Evolutionary conservation across 2,888 invertebrate species (phyloP).

Genomic region (Phytoseiulus persimilis): DNA sequence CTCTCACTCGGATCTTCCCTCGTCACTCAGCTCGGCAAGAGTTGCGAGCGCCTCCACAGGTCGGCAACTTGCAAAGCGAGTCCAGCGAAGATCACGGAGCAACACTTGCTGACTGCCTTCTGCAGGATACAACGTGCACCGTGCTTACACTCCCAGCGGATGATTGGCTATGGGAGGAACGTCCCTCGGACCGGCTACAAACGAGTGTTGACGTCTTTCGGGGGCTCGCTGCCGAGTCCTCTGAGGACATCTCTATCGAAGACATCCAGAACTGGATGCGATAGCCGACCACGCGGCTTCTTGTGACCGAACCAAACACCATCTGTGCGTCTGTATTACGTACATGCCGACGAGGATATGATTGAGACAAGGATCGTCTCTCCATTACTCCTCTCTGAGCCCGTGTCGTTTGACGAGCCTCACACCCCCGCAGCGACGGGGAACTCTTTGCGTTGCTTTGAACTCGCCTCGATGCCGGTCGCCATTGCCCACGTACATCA

Average conservation of each 20-base stretch:
- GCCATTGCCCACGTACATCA: background rate
- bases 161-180: background rate
- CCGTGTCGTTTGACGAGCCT: background rate
- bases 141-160: background rate
- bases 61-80: background rate
- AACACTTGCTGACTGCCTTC: background rate
- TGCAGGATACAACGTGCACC: background rate
- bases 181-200: background rate
- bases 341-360: background rate
- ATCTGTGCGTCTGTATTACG: background rate
- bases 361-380: background rate
- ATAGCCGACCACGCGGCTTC: background rate
- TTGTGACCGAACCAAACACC: background rate
- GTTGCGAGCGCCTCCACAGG: background rate
- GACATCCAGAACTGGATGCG: background rate
- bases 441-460: background rate
- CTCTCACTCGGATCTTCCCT: too few species aligned
- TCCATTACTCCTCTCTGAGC: background rate
- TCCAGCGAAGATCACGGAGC: background rate
- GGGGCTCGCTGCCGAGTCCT: background rate
- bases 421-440: background rate
- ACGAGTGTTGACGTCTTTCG: background rate
- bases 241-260: background rate
- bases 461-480: background rate
- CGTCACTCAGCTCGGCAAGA: too few species aligned